Base-by-base conservation (phyloP, 1,140 invertebrate species). In the Lethrus apterus region DNA sequence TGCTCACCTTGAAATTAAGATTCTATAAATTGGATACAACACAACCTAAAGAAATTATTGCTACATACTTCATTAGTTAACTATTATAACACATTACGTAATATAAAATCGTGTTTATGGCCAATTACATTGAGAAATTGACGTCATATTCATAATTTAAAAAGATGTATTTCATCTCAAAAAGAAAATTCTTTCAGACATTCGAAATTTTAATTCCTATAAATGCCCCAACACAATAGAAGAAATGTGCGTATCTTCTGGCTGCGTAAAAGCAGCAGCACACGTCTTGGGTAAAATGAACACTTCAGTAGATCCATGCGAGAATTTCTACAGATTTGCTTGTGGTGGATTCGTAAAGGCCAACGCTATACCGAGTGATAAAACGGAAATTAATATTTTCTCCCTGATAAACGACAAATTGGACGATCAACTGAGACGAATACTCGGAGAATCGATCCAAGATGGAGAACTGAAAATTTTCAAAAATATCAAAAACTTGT, bases 291-390 rank as follows among this genome's bases (percentile, higher is more conserved):
- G 52, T 18, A 72, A 72, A 26, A 75, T 80, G 64, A 70, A 72
- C 46, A 50, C 45, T 35, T 64, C 43, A 0, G 72, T 78, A 1
- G 65, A 80, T 55, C 84, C 86, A 0, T 89, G 86, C 50, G 70
- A 83, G 23, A 80, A 88, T 59, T 89, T 87, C 62, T 88, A 86
- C 55, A 47, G 70, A 17, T 81, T 80, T 50, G 71, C 79, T 2
- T 83, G 80, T 51, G 79, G 81, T 3, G 70, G 67, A 14, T 82
- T 75, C 64, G 50, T 69, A 7, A 65, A 70, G 38, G 64, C 58
- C 8, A 70, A 64, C 2, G 62, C 66, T 1, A 74, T 78, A 41
- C 70, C 78, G 0, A 72, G 76, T 31, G 74, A 78, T 49, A 71
- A 69, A 54, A 67, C 70, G 0, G 77, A 2, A 11, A 14, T 40